Percentiles rank a stretch among this genome's conserved stretches.
Conservation (phyloP, 2,888 invertebrate genomes). For the Stenchaetothrips biformis region DNA sequence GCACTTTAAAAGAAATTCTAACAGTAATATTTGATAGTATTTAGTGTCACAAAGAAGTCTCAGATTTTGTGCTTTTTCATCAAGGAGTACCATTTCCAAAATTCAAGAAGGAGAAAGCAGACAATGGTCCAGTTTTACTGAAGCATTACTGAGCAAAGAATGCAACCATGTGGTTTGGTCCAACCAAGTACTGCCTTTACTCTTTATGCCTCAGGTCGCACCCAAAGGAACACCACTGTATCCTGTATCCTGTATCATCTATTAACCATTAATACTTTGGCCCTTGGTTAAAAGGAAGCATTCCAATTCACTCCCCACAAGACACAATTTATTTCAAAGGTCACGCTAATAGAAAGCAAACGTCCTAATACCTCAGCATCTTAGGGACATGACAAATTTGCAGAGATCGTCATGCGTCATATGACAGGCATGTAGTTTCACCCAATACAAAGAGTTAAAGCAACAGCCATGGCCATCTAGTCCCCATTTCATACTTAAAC, state of each 20-base stretch:
- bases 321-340: not conserved
- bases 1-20: not conserved
- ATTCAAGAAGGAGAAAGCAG: not conserved
- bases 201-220: too few species aligned
- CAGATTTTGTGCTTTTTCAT: not conserved
- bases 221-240: too few species aligned
- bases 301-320: too few species aligned
- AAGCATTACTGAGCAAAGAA: too few species aligned
- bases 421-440: not conserved
- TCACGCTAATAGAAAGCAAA: not conserved
- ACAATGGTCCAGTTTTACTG: not conserved
- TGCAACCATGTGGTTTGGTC: too few species aligned
- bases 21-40: not conserved
- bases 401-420: not conserved
- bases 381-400: slow-evolving; percentile 21
- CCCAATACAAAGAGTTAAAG: too few species aligned
- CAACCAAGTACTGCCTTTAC: too few species aligned
- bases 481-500: not conserved
- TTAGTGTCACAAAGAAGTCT: not conserved
- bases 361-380: not conserved
- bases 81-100: not conserved
- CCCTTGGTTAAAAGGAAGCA: too few species aligned
- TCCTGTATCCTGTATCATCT: too few species aligned
- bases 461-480: not conserved
- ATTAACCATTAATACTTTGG: too few species aligned